Evolutionary conservation across 2,888 invertebrate species (phyloP), one percentile per base, ranked within the genome.

Genomic region (Ephialtes manifestator): DNA sequence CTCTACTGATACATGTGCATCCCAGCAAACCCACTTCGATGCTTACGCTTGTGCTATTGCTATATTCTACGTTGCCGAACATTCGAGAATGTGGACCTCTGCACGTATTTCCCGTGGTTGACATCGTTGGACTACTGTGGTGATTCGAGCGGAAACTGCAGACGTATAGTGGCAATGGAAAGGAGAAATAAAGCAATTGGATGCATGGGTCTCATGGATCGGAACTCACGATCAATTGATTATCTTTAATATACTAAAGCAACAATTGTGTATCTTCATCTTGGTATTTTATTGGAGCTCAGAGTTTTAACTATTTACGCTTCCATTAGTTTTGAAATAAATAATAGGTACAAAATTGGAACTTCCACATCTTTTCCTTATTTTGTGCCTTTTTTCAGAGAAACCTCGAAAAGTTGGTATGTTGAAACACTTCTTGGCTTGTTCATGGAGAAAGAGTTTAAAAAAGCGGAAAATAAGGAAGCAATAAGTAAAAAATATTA

Each of bases 51-150:
- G 65, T n/a, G 39, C 39, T 20, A 65, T 65, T 20, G 67, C 55
- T 55, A 35, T 58, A 20, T 53, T 55, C 39, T 55, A 31, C 55
- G 39, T n/a, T 11, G 46, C 18, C 48, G 18, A 68, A 81, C 84
- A 70, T 78, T 78, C 77, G 78, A 75, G 81, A 81, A 85, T 81
- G 78, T 72, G 81, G 63, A 84, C 80, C 75, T 81, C 70, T 60
- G 60, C 63, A 51, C 46, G 51, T 60, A 51, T 65, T 43, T 39
- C 43, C 43, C 55, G 65, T 35, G 39, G 76, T 72, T 67, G 76
- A 81, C 72, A 81, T 81, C 81, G 77, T 72, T 46, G 84, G 63
- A 74, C 68, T 60, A 55, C 81, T 67, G 68, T 65, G 48, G 81
- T 77, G 76, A 81, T 84, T 81, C 81, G 81, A 39, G 58, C 80